Percentiles rank a stretch among this genome's conserved stretches.
Conservation (phyloP, 2,797 vertebrate species). For the Aulostomus chinensis region DNA sequence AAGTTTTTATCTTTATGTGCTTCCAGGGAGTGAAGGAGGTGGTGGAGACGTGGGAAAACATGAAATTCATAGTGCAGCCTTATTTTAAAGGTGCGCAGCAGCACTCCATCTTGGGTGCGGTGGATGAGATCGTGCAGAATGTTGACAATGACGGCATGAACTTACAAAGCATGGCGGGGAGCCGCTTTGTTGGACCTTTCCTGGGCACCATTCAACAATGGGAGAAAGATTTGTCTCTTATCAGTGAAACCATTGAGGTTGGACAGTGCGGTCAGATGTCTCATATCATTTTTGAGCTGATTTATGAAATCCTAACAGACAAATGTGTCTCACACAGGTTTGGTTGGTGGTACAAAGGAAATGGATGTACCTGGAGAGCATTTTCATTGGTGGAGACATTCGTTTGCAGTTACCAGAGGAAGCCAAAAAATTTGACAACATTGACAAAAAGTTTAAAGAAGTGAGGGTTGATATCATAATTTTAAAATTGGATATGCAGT, state of each 20-base stretch:
- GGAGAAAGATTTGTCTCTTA: conserved; percentile 92
- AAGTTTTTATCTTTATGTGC: neutral
- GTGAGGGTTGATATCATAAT: conserved; percentile 64
- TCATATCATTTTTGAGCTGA: neutral
- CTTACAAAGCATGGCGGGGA: conserved; percentile 92
- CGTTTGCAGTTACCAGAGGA: conserved; percentile 91
- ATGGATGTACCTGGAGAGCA: conserved; percentile 98
- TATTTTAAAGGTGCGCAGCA: conserved; percentile 91
- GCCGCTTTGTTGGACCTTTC: conserved; percentile 93
- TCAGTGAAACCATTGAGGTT: conserved; percentile 94
- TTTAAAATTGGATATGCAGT: neutral
- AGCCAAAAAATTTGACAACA: conserved; percentile 91
- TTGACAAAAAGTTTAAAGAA: conserved; percentile 89
- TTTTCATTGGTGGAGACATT: conserved; percentile 95
- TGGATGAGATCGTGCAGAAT: conserved; percentile 88
- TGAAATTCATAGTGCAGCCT: conserved; percentile 86
- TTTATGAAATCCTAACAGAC: conserved; percentile 1
- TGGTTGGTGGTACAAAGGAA: conserved; percentile 95
- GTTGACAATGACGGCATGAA: conserved; percentile 92
- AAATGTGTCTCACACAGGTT: conserved; percentile 74
- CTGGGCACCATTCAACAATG: conserved; percentile 86
- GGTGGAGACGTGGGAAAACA: conserved; percentile 89
- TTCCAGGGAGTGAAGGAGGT: conserved; percentile 91
- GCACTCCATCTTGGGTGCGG: conserved; percentile 85
- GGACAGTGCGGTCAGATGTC: conserved; percentile 16